Conservation (phyloP, 2,797 vertebrate genomes). For the Poeciliopsis infans region DNA sequence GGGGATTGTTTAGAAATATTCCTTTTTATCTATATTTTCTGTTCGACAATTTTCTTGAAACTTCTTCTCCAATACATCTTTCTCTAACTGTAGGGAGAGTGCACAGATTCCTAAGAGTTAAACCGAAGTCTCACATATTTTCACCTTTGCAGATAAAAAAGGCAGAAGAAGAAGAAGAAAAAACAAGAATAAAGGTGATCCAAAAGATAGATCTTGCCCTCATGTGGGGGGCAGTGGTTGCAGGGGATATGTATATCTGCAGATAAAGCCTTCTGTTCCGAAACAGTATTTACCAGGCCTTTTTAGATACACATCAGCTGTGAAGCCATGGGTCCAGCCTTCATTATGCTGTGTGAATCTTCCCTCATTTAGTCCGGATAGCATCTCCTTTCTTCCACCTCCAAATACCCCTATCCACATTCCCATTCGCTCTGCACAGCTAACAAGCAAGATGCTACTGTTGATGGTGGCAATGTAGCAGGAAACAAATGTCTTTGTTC, state of each 20-base stretch:
- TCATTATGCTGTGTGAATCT: conserved; percentile 85
- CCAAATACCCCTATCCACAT: conserved; percentile 81
- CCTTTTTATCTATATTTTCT: background rate
- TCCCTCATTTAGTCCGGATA: conserved; percentile 86
- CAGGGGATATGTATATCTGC: conserved; percentile 86
- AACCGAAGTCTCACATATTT: conserved; percentile 74
- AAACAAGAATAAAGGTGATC: conserved; percentile 78
- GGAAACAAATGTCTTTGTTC: conserved; percentile 80
- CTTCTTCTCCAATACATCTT: conserved; percentile 17
- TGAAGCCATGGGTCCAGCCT: conserved; percentile 81
- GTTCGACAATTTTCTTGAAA: background rate
- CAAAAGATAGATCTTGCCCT: conserved; percentile 77
- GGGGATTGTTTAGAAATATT: background rate
- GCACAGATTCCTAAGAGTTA: conserved; percentile 64
- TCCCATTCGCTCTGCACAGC: conserved; percentile 70
- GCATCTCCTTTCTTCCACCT: conserved; percentile 82
- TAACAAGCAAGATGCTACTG: conserved; percentile 78
- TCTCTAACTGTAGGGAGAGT: conserved; percentile 21
- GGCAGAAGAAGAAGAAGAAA: conserved; percentile 33
- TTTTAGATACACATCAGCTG: conserved; percentile 85
- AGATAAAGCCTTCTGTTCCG: conserved; percentile 82
- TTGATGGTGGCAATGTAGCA: conserved; percentile 74
- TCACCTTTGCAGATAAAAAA: conserved; percentile 63
- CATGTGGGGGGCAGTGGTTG: conserved; percentile 82
- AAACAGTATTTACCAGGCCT: conserved; percentile 83